Percentiles rank a stretch among this genome's conserved stretches.
Evolutionary conservation across 2,113 vertebrate genomes (phyloP).

Genomic region (Neodon shergylaensis): DNA sequence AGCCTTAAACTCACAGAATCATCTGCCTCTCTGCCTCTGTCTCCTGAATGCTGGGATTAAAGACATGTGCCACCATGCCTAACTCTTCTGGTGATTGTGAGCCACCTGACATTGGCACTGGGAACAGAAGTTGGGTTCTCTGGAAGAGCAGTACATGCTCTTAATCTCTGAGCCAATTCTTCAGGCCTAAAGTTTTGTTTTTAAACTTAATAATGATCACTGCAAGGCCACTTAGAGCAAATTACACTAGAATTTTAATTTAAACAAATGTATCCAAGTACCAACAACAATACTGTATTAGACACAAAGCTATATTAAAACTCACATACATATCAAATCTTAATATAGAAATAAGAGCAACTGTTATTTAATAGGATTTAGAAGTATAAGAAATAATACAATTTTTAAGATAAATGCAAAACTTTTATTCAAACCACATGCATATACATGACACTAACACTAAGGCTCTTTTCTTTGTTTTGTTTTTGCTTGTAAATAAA

Average conservation of each 20-base stretch:
- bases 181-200: neutral
- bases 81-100: neutral
- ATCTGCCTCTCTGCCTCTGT: neutral
- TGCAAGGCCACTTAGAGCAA: conserved; percentile 22
- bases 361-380: conserved; percentile 13
- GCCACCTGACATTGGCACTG: neutral
- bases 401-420: conserved; percentile 50
- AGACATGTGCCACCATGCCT: neutral
- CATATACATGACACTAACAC: no score
- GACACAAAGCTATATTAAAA: conserved; percentile 47
- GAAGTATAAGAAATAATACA: neutral
- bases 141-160: neutral
- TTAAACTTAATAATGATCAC: conserved; percentile 23
- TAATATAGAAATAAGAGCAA: conserved; percentile 47
- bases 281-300: neutral
- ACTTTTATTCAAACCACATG: conserved; percentile 47
- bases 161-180: neutral
- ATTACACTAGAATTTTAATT: conserved; percentile 50
- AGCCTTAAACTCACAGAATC: neutral
- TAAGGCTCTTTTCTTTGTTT: no score
- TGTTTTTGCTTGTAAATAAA: no score
- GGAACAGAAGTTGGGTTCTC: neutral
- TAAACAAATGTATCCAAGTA: conserved; percentile 26
- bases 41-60: neutral
- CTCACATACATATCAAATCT: conserved; percentile 24